Base-by-base conservation (phyloP, 2,888 invertebrate species). In the Aricia artaxerxes region DNA sequence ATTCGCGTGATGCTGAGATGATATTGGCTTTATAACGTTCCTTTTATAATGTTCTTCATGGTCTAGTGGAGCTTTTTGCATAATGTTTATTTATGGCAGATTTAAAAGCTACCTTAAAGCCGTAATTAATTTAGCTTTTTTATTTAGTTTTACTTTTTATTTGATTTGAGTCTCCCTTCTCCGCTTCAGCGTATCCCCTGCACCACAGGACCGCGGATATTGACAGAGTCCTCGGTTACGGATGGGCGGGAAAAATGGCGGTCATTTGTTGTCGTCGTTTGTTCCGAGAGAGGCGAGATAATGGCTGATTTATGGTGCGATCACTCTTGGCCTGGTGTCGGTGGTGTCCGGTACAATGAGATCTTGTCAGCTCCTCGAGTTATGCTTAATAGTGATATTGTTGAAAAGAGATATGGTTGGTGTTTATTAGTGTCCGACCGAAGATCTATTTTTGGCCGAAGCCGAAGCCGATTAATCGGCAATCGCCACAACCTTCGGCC, bases 181-280 rank as follows among this genome's bases (percentile, higher is more conserved):
- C 38, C 84, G 84, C 85, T 81, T 4, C 64, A 82, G 80, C 85
- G 82, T 13, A 2, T 49, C 76, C 80, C 82, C 83, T 77, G 35
- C 40, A 31, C 84, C 86, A 77, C 81, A 80, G 85, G 79, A 81
- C 81, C 87, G 83, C 87, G 88, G 89, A 89, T 92, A 94, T 93
- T 94, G 94, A 94, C 94, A 94, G 93, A 93, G 92, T 92, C 92
- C 92, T 93, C 89, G 88, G 89, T 87, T 88, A 89, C 91, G 91
- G 93, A 89, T 91, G 92, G 89, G 86, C 89, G 86, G 89, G 94
- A 94, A 91, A 93, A 94, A 94, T 94, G 89, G 89, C 89, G 88
- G 90, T 91, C 92, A 94, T 94, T 94, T 94, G 94, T 94, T 90
- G 91, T 86, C 88, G 93, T 93, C 93, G 88, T 92, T 92, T 92